Percentiles rank a stretch among this genome's conserved stretches.
Conservation (phyloP, 2,888 invertebrate species). For the Andrena bucephala region DNA sequence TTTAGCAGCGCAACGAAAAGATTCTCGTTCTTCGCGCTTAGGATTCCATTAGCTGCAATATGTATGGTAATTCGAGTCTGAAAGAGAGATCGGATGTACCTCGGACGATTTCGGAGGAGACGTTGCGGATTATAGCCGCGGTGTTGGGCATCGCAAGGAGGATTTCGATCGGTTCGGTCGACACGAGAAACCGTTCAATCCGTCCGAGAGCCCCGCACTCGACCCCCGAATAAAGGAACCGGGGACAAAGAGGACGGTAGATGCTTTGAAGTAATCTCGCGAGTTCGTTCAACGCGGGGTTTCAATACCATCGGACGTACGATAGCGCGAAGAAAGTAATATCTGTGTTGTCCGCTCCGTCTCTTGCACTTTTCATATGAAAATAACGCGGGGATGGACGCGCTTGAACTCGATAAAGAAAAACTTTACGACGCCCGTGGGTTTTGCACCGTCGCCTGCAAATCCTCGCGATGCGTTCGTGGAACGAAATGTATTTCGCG, state of each 20-base stretch:
- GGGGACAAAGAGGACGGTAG: neutral
- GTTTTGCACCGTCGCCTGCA: neutral
- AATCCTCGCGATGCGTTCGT: neutral
- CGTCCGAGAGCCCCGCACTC: neutral
- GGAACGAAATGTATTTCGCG: neutral
- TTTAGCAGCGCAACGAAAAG: slow-evolving; percentile 8
- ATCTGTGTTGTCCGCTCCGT: neutral
- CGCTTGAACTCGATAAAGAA: neutral
- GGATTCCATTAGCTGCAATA: slow-evolving; percentile 45
- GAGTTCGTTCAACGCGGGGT: neutral
- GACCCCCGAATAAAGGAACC: neutral
- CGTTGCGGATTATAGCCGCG: slow-evolving; percentile 25
- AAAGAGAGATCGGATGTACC: slow-evolving; percentile 21
- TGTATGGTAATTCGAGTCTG: slow-evolving; percentile 52
- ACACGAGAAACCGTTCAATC: slow-evolving; percentile 29
- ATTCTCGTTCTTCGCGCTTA: slow-evolving; percentile 15
- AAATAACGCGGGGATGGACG: neutral
- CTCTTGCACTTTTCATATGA: neutral
- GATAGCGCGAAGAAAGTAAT: neutral
- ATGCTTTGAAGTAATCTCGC: neutral
- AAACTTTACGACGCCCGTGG: neutral
- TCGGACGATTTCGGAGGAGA: neutral
- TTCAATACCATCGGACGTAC: neutral
- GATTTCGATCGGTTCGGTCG: slow-evolving; percentile 5
- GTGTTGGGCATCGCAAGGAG: slow-evolving; percentile 20